Conservation (phyloP, 2,888 invertebrate species). For the Folsomia manolachei region DNA sequence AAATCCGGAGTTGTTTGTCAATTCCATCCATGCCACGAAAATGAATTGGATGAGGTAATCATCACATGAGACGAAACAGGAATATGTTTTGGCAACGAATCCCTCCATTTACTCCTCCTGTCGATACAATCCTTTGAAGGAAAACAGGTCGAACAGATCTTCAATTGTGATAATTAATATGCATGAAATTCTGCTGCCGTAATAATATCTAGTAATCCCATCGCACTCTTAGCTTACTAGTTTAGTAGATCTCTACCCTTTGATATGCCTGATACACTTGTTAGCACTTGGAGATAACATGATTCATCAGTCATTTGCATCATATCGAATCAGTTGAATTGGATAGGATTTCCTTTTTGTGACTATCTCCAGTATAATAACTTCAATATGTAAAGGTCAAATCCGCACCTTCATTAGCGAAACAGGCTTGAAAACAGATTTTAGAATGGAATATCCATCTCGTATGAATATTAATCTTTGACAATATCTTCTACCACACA, state of each 20-base stretch:
- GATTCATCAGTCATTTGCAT: background rate
- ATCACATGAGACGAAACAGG: background rate
- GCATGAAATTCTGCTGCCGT: no score
- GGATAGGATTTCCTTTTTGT: background rate
- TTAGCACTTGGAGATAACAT: background rate
- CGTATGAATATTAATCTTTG: background rate
- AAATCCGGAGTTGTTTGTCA: conserved; percentile 33
- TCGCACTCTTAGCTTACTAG: no score
- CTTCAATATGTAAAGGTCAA: background rate
- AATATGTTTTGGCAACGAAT: background rate
- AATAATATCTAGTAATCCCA: background rate
- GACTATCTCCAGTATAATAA: background rate
- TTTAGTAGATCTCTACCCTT: conserved; percentile 1
- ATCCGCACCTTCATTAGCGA: background rate
- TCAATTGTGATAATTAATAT: conserved; percentile 18
- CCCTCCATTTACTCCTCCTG: background rate
- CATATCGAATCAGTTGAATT: background rate
- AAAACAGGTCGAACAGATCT: conserved; percentile 18
- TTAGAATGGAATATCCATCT: background rate
- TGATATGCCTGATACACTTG: conserved; percentile 4
- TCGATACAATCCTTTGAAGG: background rate
- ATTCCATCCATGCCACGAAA: no score
- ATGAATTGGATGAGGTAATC: background rate
- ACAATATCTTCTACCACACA: background rate
- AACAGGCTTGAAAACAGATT: background rate